Conservation (phyloP, 2,113 vertebrate genomes). For the Phrynosoma blainvillii region DNA sequence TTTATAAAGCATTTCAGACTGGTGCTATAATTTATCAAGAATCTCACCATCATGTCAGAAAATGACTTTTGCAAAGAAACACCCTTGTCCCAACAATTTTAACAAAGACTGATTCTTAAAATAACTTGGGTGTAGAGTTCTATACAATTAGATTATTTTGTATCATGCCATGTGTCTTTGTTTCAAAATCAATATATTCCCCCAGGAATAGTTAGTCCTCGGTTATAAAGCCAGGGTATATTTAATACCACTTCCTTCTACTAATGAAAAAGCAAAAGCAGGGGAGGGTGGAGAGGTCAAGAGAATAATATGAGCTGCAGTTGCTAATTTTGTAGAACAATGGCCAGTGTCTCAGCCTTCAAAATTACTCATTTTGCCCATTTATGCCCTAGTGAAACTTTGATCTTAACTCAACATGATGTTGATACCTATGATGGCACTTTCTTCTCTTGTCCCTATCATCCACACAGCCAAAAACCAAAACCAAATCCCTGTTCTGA, state of each 20-base stretch:
- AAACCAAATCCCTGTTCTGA: background rate
- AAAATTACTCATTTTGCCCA: background rate
- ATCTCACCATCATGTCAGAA: slow-evolving; percentile 17
- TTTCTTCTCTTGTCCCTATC: background rate
- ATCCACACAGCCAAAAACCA: background rate
- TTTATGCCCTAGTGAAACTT: background rate
- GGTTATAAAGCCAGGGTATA: background rate
- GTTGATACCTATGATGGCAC: background rate
- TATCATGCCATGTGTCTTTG: slow-evolving; percentile 29
- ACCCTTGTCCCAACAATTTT: slow-evolving; percentile 38
- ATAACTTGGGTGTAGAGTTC: slow-evolving; percentile 42
- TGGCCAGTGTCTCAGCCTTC: background rate
- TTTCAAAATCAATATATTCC: slow-evolving; percentile 49
- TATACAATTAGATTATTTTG: slow-evolving; percentile 28
- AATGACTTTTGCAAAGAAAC: slow-evolving; percentile 43
- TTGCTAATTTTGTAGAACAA: slow-evolving; percentile 2
- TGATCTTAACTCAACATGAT: background rate
- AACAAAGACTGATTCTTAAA: slow-evolving; percentile 53
- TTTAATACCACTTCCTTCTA: slow-evolving; percentile 45
- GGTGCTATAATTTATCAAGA: slow-evolving; percentile 16
- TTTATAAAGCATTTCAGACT: slow-evolving; percentile 22
- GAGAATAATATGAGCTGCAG: background rate
- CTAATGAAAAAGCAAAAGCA: background rate
- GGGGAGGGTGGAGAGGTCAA: too few relatives aligned
- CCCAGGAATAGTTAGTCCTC: slow-evolving; percentile 45